Evolutionary conservation across 2,113 vertebrate species (phyloP).

Genomic region (Probosciger aterrimus): DNA sequence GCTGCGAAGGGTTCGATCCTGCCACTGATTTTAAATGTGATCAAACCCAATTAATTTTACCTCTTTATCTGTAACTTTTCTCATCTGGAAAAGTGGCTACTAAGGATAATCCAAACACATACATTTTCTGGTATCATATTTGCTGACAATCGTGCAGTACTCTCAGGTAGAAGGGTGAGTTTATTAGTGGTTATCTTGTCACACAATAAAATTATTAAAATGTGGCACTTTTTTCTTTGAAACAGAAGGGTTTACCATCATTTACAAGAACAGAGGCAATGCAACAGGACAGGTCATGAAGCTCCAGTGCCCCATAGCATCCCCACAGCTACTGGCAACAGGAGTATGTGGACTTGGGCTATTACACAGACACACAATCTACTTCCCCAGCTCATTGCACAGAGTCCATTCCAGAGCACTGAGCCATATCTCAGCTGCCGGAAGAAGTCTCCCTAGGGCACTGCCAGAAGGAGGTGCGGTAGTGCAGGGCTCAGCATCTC

Average conservation of each 20-base stretch:
- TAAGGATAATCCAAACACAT: not conserved
- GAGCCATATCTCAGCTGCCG: not conserved
- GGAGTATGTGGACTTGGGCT: accelerated
- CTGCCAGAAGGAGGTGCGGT: not conserved
- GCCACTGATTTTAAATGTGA: not conserved
- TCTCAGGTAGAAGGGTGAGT: not conserved
- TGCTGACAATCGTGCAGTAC: not conserved
- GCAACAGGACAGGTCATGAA: not conserved
- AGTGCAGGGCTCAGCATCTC: not conserved
- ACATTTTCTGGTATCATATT: not conserved
- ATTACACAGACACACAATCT: accelerated
- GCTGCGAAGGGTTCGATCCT: not conserved
- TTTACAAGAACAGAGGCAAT: not conserved
- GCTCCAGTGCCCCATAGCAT: not conserved
- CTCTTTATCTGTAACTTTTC: not conserved
- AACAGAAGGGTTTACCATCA: not conserved
- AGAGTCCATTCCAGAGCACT: not conserved
- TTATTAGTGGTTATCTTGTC: not conserved
- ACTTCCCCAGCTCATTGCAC: not conserved
- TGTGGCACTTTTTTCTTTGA: not conserved
- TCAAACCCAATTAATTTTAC: not conserved
- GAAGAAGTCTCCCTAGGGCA: not conserved
- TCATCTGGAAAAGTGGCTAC: not conserved
- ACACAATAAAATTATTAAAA: not conserved
- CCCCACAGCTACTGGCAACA: not conserved